Percentiles rank a stretch among this genome's conserved stretches.
Conservation (phyloP, 1,140 invertebrate genomes). For the Macrocentrus cingulum region DNA sequence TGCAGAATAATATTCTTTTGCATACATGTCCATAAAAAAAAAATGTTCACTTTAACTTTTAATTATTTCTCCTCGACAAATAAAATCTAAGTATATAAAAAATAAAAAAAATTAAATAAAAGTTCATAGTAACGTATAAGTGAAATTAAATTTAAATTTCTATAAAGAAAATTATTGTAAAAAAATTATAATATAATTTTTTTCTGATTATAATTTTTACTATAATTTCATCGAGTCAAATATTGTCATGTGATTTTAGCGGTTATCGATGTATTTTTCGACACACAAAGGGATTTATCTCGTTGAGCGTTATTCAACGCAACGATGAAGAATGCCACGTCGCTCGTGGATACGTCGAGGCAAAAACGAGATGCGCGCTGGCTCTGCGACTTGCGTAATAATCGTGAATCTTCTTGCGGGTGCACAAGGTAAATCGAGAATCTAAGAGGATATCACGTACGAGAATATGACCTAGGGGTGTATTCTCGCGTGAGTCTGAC, state of each 20-base stretch:
- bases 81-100: too few relatives aligned
- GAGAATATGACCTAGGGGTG: neutral
- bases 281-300: neutral
- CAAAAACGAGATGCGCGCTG: neutral
- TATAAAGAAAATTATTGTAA: too few relatives aligned
- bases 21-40: constrained; percentile 1
- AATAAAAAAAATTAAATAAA: too few relatives aligned
- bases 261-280: too few relatives aligned
- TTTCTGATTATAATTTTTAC: constrained; percentile 19
- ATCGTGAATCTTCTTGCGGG: constrained; percentile 19
- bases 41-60: neutral
- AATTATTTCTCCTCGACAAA: neutral
- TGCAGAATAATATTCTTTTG: constrained; percentile 13
- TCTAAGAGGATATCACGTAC: constrained; percentile 15
- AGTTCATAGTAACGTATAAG: too few relatives aligned
- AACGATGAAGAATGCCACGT: neutral
- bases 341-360: neutral
- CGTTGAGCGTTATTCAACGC: neutral
- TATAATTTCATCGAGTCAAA: neutral
- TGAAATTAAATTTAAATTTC: too few relatives aligned
- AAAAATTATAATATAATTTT: too few relatives aligned
- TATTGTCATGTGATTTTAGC: too few relatives aligned
- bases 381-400: constrained; percentile 3
- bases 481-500: neutral
- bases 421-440: constrained; percentile 13